phyloP scores from a whole-genome alignment of 2,113 vertebrate genomes.

The Taurulus bubalis region DNA sequence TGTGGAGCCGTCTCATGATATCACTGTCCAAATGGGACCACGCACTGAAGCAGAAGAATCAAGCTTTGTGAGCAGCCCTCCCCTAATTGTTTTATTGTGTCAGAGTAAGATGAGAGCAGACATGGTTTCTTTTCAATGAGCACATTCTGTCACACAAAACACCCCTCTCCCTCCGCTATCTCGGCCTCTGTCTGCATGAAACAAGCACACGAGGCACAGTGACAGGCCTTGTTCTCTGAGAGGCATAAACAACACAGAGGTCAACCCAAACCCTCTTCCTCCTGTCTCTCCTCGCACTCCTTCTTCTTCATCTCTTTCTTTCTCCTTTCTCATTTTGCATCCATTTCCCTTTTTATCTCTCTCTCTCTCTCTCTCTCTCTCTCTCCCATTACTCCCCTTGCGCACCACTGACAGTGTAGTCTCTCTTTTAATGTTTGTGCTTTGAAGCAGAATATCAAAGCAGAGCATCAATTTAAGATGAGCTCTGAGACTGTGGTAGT shows the following conservation, averaged over 20 bases:
- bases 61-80: slow-evolving; percentile 63
- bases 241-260: slow-evolving; percentile 67
- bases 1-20: slow-evolving; percentile 66
- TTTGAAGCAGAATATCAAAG: slow-evolving; percentile 72
- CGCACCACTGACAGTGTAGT: slow-evolving; percentile 13
- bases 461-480: slow-evolving; percentile 59
- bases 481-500: slow-evolving; percentile 40
- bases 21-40: slow-evolving; percentile 54
- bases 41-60: slow-evolving; percentile 67
- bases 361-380: slow-evolving; percentile 2
- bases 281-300: slow-evolving; percentile 27
- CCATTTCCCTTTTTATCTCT: not conserved
- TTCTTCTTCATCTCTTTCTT: slow-evolving; percentile 1
- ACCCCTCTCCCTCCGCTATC: slow-evolving; percentile 25
- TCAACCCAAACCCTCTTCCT: slow-evolving; percentile 61
- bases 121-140: slow-evolving; percentile 68
- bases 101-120: slow-evolving; percentile 74
- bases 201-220: slow-evolving; percentile 61
- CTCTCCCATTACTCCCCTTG: slow-evolving; percentile 21
- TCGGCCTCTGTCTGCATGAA: slow-evolving; percentile 53
- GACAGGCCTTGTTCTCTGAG: slow-evolving; percentile 66
- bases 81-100: slow-evolving; percentile 71
- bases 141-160: slow-evolving; percentile 66
- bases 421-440: slow-evolving; percentile 49
- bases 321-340: slow-evolving; percentile 14